A percentile compares a stretch with the other conserved stretches of the same genome.
phyloP scores from a whole-genome alignment of 1,140 invertebrate genomes.

The Drosophila sucinea region DNA sequence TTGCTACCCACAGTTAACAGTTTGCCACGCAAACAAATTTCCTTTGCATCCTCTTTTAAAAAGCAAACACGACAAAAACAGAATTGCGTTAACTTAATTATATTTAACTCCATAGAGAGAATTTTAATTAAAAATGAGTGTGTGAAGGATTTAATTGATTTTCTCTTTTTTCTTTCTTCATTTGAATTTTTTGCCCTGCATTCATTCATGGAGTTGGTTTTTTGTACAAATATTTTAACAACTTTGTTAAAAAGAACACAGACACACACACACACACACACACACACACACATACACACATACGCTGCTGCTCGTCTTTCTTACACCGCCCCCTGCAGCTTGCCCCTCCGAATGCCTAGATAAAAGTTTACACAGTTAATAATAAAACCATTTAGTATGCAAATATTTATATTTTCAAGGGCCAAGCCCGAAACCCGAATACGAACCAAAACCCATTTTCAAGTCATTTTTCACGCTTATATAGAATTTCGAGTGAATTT shows the following conservation, averaged over 20 bases:
- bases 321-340: not conserved
- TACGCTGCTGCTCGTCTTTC: constrained; percentile 1
- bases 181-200: not conserved
- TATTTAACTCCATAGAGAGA: constrained; percentile 50
- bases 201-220: constrained; percentile 1
- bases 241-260: constrained; percentile 56
- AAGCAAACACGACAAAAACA: constrained; percentile 27
- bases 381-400: constrained; percentile 80
- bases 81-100: constrained; percentile 69
- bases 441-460: constrained; percentile 36
- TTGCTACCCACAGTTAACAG: not conserved
- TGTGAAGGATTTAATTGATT: constrained; percentile 74
- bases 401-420: constrained; percentile 65
- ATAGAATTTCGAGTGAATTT: constrained; percentile 53
- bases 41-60: not conserved
- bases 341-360: constrained; percentile 20
- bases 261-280: constrained; percentile 8
- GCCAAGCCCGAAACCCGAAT: not conserved
- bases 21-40: not conserved
- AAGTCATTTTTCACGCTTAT: constrained; percentile 75
- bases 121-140: constrained; percentile 72
- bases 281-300: not conserved
- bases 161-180: not conserved
- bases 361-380: constrained; percentile 73
- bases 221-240: constrained; percentile 69